These are phyloP conservation scores for Poecilia picta DNA, from an alignment of 2,797 vertebrate genomes.

Conservation along the genomic window DNA sequence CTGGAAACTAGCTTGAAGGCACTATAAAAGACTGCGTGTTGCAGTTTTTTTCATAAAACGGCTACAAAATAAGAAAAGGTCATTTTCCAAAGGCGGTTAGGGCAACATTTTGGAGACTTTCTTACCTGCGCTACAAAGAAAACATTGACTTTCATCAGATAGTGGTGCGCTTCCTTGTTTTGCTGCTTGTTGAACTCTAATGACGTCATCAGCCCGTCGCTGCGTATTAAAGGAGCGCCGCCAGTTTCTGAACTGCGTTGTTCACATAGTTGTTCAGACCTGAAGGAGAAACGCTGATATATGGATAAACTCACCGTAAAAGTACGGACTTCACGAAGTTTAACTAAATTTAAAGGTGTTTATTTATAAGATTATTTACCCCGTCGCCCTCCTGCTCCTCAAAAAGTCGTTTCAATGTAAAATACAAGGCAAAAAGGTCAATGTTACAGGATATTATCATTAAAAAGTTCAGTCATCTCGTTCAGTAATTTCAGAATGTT, in stretches of 20 bases:
- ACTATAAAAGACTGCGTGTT: background rate
- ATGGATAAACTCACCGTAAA: background rate
- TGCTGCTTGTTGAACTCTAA: conserved; percentile 22
- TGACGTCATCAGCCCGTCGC: conserved; percentile 12
- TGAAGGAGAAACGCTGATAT: background rate
- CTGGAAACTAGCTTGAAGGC: background rate
- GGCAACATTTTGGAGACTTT: background rate
- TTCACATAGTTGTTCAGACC: background rate
- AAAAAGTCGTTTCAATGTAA: background rate
- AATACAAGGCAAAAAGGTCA: background rate
- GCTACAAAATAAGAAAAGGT: background rate
- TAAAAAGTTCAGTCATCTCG: background rate
- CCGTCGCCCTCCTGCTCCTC: no score
- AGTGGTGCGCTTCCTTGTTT: conserved; percentile 49
- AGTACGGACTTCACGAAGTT: background rate
- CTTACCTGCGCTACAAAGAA: conserved; percentile 51
- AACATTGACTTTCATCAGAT: conserved; percentile 26
- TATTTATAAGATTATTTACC: background rate
- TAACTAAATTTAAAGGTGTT: background rate
- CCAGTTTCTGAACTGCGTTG: background rate
- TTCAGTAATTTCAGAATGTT: background rate
- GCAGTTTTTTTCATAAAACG: background rate
- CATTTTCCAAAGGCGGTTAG: fast-evolving
- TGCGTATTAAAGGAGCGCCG: background rate
- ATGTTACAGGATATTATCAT: background rate